A percentile compares a stretch with the other conserved stretches of the same genome.
These are phyloP conservation scores for Lates japonicus DNA, from an alignment of 2,797 vertebrate species.

Conservation along the genomic window DNA sequence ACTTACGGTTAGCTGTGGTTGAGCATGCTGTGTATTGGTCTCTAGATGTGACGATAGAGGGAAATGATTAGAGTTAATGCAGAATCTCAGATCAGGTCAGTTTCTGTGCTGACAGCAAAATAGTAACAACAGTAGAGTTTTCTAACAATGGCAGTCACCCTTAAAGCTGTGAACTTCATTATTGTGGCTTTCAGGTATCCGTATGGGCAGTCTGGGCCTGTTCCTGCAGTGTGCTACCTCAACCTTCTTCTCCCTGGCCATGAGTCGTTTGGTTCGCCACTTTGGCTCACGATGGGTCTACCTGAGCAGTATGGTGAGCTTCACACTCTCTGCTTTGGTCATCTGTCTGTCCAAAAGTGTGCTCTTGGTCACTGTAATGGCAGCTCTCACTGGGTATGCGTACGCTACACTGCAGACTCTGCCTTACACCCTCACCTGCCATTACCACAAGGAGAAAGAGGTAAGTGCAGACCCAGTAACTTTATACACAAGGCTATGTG, in stretches of 20 bases:
- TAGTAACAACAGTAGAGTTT: background rate
- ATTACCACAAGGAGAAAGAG: slow-evolving; percentile 89
- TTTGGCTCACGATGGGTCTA: slow-evolving; percentile 86
- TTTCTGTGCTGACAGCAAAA: background rate
- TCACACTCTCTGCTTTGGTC: slow-evolving; percentile 84
- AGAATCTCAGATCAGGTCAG: background rate
- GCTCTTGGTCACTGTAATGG: slow-evolving; percentile 85
- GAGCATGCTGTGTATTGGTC: background rate
- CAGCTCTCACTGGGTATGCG: slow-evolving; percentile 87
- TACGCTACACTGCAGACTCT: slow-evolving; percentile 89
- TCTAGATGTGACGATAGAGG: background rate
- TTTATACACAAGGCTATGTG: background rate
- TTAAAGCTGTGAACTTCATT: background rate
- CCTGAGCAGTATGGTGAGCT: slow-evolving; percentile 88
- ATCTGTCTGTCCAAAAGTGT: slow-evolving; percentile 88
- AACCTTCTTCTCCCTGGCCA: slow-evolving; percentile 86
- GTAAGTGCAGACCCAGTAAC: slow-evolving; percentile 46
- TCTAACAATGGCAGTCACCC: background rate
- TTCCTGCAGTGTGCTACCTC: slow-evolving; percentile 90
- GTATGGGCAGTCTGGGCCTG: slow-evolving; percentile 88
- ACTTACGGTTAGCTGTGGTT: background rate
- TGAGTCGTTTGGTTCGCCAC: slow-evolving; percentile 84
- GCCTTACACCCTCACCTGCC: slow-evolving; percentile 89
- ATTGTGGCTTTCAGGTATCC: slow-evolving; percentile 80
- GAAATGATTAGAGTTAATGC: background rate